Percentiles rank a stretch among this genome's conserved stretches.
phyloP scores from a whole-genome alignment of 2,797 vertebrate genomes.

The Pipistrellus pipistrellus region DNA sequence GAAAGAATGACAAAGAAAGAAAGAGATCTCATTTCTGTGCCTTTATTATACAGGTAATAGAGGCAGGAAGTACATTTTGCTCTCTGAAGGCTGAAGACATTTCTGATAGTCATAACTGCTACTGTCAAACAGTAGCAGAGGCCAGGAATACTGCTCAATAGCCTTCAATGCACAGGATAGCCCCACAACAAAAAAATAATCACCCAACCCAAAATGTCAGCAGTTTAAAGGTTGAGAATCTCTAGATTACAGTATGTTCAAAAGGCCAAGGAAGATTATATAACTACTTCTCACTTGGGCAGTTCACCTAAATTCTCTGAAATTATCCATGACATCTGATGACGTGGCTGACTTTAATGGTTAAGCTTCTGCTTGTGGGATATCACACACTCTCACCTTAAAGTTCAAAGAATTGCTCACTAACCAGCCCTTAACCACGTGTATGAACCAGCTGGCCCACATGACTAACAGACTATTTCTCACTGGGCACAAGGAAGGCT shows the following conservation, averaged over 20 bases:
- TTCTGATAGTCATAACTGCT: not conserved
- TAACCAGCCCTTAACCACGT: not conserved
- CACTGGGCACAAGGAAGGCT: not conserved
- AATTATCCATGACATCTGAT: not conserved
- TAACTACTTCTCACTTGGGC: not conserved
- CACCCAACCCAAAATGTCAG: not conserved
- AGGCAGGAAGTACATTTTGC: not conserved
- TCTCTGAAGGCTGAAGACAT: not conserved
- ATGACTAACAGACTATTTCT: not conserved
- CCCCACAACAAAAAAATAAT: not conserved
- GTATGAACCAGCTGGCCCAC: not conserved
- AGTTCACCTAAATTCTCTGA: conserved; percentile 29
- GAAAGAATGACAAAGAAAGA: not conserved
- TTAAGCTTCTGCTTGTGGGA: conserved; percentile 15
- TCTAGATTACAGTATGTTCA: not conserved
- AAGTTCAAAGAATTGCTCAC: not conserved
- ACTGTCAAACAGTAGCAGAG: not conserved
- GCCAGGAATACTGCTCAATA: not conserved
- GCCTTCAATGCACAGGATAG: not conserved
- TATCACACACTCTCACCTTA: not conserved
- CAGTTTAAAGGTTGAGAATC: not conserved
- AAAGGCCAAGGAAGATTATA: not conserved
- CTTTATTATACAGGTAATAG: not conserved
- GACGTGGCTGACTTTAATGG: not conserved
- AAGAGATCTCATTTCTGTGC: not conserved